Base-by-base conservation (phyloP, 1,140 invertebrate genomes). In the Kradibia gibbosae region DNA sequence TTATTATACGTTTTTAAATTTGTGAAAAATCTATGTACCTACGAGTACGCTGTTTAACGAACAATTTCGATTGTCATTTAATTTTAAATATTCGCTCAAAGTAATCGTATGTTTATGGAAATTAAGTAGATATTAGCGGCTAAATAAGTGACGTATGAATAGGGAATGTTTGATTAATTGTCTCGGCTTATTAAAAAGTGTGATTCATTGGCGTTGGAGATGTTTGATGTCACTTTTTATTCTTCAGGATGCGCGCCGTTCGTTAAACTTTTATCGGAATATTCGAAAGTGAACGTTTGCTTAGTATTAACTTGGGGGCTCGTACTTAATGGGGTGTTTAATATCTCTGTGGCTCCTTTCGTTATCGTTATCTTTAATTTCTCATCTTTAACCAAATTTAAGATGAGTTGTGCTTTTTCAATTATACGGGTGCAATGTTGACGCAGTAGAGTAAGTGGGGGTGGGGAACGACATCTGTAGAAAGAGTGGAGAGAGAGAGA, bases 261-360 rank as follows among this genome's bases (percentile, higher is more conserved):
- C 10, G 45, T 60, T 45, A 22, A 76, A 79, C 45, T 79, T 71
- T 25, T 50, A 72, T 79, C 67, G 50, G 53, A 70, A 72, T 45
- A 70, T 42, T 39, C 3, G 3, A 17, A 17, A 25, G n/a, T 36
- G 17, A 31, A 34, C 17, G 28, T 65, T 34, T 13, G 11, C 31
- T 17, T 11, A 15, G 36, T 31, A 36, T 65, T 15, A 13, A 1
- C 25, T 3, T 57, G 5, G 53, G 2, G 7, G 42, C 76, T 10
- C 28, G 20, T 25, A 65, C 45, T 36, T 45, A 72, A 72, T n/a
- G 50, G n/a, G 70, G 36, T 8, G 2, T 70, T 70, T n/a, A 22
- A 3, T 48, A 3, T 34, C 36, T 42, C 53, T 60, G 20, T 42
- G n/a, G n/a, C n/a, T 55, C 42, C 22, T 77, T 34, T 34, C 34